phyloP scores from a whole-genome alignment of 2,888 invertebrate genomes.

The Caenorhabditis zanzibari region DNA sequence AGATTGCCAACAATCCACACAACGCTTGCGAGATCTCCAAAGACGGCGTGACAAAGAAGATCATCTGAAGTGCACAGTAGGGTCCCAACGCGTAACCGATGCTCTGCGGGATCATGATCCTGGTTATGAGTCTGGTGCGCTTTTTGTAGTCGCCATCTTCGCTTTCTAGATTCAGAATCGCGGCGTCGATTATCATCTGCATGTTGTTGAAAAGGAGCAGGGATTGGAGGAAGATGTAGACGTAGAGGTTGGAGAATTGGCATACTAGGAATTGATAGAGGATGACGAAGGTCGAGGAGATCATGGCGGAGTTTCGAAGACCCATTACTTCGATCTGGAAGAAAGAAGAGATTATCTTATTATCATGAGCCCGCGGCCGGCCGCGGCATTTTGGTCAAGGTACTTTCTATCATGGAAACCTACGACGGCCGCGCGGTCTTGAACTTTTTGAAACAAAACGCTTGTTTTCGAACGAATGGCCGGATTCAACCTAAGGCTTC shows the following conservation, averaged over 20 bases:
- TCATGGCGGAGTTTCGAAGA: slow-evolving; percentile 68
- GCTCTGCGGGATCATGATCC: slow-evolving; percentile 77
- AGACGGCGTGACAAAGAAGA: slow-evolving; percentile 73
- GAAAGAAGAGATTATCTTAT: too few relatives aligned
- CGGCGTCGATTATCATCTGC: slow-evolving; percentile 77
- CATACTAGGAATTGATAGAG: slow-evolving; percentile 63
- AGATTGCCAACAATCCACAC: slow-evolving; percentile 69
- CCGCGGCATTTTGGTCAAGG: too few relatives aligned
- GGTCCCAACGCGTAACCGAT: slow-evolving; percentile 79
- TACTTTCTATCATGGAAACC: too few relatives aligned
- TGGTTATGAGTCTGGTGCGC: slow-evolving; percentile 74
- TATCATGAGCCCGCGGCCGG: too few relatives aligned
- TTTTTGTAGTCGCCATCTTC: slow-evolving; percentile 78
- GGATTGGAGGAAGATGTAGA: slow-evolving; percentile 68
- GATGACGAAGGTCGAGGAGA: slow-evolving; percentile 41
- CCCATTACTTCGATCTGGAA: slow-evolving; percentile 77
- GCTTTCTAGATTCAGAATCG: slow-evolving; percentile 72
- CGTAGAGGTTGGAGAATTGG: slow-evolving; percentile 61
- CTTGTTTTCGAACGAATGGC: too few relatives aligned
- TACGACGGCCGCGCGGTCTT: too few relatives aligned
- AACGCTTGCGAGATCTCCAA: slow-evolving; percentile 70
- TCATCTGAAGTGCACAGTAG: slow-evolving; percentile 75
- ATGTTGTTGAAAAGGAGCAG: slow-evolving; percentile 76
- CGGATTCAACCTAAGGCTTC: too few relatives aligned
- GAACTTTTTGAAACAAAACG: background rate